phyloP scores from a whole-genome alignment of 2,113 vertebrate genomes.

The Amblyornis subalaris region DNA sequence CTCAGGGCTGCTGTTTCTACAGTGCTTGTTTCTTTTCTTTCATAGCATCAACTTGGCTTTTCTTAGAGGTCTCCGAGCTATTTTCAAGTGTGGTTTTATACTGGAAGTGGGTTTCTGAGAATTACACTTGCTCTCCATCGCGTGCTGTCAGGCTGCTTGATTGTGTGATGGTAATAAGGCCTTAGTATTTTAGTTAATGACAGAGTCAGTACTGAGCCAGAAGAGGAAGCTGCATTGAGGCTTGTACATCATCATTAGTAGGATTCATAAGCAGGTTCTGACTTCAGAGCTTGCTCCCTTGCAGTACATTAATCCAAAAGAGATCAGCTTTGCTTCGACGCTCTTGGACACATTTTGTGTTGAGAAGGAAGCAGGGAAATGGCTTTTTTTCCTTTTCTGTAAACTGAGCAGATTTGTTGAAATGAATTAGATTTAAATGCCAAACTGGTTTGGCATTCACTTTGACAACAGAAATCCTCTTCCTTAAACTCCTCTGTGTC shows the following conservation, averaged over 20 bases:
- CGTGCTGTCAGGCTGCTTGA: neutral
- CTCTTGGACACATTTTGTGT: neutral
- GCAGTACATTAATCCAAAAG: neutral
- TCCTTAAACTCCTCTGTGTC: neutral
- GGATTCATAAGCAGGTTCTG: neutral
- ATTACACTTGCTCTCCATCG: neutral
- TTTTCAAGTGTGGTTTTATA: neutral
- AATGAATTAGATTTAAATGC: neutral
- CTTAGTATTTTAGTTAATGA: slow-evolving; percentile 14
- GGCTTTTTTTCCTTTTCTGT: neutral
- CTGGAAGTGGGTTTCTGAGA: neutral
- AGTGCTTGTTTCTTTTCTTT: neutral
- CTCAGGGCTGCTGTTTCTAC: neutral
- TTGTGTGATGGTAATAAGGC: neutral
- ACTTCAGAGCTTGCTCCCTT: neutral
- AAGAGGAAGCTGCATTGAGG: neutral
- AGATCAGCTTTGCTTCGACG: neutral
- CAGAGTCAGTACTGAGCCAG: neutral
- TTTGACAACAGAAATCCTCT: neutral
- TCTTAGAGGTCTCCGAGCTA: neutral
- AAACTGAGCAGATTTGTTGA: neutral
- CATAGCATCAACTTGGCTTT: neutral
- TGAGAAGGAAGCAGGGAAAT: neutral
- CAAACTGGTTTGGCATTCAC: neutral
- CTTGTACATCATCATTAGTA: neutral